A percentile compares a stretch with the other conserved stretches of the same genome.
phyloP scores from a whole-genome alignment of 23 tunicate species.

The Oikopleura dioica region DNA sequence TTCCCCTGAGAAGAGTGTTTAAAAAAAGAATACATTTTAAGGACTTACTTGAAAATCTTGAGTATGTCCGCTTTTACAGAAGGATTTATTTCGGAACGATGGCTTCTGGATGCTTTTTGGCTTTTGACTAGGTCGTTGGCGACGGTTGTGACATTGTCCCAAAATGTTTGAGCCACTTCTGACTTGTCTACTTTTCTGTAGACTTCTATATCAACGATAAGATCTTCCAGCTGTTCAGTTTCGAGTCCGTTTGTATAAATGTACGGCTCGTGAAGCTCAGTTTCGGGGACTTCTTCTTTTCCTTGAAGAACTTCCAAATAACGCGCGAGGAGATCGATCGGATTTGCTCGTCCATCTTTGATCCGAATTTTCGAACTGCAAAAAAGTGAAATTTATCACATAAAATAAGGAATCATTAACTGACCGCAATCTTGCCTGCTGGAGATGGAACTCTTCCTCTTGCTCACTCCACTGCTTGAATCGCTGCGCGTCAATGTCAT shows the following conservation, averaged over 20 bases:
- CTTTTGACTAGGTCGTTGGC: background rate
- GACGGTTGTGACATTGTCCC: background rate
- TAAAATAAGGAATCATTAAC: too few species aligned
- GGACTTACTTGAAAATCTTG: background rate
- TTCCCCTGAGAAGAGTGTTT: background rate
- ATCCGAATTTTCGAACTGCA: constrained; percentile 69
- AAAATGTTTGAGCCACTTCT: background rate
- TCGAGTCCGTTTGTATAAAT: constrained; percentile 81
- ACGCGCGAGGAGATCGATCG: constrained; percentile 71
- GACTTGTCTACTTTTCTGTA: background rate
- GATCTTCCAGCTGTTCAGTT: constrained; percentile 43
- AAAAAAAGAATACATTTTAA: background rate
- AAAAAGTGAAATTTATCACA: too few species aligned
- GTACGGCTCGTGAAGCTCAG: constrained; percentile 95
- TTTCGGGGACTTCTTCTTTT: constrained; percentile 58
- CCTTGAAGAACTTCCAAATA: constrained; percentile 63
- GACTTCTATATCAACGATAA: constrained; percentile 54
- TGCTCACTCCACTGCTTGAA: constrained; percentile 75
- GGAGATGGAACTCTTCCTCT: constrained; percentile 84
- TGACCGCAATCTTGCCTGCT: constrained; percentile 87
- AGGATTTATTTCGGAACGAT: background rate
- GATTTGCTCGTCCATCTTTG: constrained; percentile 88
- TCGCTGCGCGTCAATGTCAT: background rate
- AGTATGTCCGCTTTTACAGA: background rate
- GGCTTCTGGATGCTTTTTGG: background rate